Conservation (phyloP, 1,140 invertebrate species). For the Drosophila lini region DNA sequence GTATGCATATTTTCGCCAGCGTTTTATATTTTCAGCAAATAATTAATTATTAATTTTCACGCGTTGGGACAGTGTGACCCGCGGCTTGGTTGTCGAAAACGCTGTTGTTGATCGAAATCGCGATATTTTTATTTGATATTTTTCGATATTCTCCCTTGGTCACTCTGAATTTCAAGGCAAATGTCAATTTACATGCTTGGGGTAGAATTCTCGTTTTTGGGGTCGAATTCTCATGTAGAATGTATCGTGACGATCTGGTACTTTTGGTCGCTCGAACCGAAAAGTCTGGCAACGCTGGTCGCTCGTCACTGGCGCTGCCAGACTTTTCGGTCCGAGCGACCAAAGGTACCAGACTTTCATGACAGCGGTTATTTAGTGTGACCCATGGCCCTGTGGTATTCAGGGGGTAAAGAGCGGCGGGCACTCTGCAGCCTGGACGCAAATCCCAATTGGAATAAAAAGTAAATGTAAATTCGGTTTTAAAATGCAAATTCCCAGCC, state of each 20-base stretch:
- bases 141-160: no score
- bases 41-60: slow-evolving; percentile 73
- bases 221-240: no score
- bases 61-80: slow-evolving; percentile 50
- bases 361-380: neutral
- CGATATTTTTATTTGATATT: no score
- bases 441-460: slow-evolving; percentile 72
- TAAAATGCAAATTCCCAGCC: slow-evolving; percentile 44
- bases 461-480: slow-evolving; percentile 29
- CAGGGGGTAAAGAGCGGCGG: neutral
- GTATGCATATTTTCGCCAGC: slow-evolving; percentile 51
- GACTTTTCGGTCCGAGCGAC: no score
- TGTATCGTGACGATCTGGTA: no score
- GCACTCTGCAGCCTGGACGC: slow-evolving; percentile 17
- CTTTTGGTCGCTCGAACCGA: no score
- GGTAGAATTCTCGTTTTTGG: no score
- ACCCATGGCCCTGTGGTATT: neutral
- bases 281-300: no score
- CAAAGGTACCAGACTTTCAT: no score
- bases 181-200: no score
- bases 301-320: no score
- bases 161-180: no score
- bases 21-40: slow-evolving; percentile 56
- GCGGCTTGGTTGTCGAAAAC: slow-evolving; percentile 33
- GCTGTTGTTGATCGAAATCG: neutral